Evolutionary conservation across 2,888 invertebrate species (phyloP).

Genomic region (Hypena proboscidalis): DNA sequence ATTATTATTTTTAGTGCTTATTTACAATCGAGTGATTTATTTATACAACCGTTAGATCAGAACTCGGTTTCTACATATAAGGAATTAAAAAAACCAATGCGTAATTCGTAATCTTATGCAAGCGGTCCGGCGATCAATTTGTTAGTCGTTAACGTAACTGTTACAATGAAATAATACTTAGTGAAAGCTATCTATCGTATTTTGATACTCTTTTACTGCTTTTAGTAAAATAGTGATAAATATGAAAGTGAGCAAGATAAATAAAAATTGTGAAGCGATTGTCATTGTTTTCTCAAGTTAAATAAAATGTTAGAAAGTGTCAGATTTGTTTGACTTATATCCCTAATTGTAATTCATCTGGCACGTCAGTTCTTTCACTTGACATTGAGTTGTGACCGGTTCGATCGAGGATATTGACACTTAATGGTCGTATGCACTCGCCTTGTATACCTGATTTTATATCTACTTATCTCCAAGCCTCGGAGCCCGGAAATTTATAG

Average conservation of each 20-base stretch:
- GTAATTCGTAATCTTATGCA: conserved; percentile 72
- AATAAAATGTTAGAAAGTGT: conserved; percentile 36
- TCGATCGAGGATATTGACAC: conserved; percentile 69
- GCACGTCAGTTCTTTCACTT: conserved; percentile 76
- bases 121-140: conserved; percentile 61
- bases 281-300: conserved; percentile 8
- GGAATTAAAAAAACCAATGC: conserved; percentile 43
- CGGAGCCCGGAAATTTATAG: conserved; percentile 26
- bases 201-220: conserved; percentile 29
- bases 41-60: conserved; percentile 14
- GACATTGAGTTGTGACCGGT: conserved; percentile 77
- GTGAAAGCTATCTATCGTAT: conserved; percentile 69
- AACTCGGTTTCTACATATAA: conserved; percentile 24
- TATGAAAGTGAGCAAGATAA: conserved; percentile 29
- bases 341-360: conserved; percentile 57
- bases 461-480: conserved; percentile 25
- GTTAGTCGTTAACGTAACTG: conserved; percentile 69
- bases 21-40: conserved; percentile 13
- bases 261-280: conserved; percentile 2
- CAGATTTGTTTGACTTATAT: conserved; percentile 21
- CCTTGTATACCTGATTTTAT: conserved; percentile 33
- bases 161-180: conserved; percentile 63
- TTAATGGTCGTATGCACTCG: conserved; percentile 35
- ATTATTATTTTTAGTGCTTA: conserved; percentile 28
- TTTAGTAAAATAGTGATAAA: conserved; percentile 28